phyloP scores from a whole-genome alignment of 2,888 invertebrate genomes.

The Mayetiola destructor region DNA sequence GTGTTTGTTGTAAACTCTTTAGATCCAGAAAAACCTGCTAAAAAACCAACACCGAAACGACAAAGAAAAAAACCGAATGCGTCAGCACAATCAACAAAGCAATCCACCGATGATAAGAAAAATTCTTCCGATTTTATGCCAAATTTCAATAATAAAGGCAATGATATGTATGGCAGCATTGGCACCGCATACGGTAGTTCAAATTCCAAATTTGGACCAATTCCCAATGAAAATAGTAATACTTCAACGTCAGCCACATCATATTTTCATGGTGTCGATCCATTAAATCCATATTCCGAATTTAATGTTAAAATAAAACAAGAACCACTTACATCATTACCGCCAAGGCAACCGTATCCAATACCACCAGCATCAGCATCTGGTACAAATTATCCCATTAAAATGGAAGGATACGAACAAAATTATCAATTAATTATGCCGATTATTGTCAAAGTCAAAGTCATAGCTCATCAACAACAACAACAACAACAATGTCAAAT shows the following conservation, averaged over 20 bases:
- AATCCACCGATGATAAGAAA: not conserved
- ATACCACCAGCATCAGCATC: conserved; percentile 21
- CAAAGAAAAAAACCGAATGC: conserved; percentile 15
- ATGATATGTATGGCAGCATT: not conserved
- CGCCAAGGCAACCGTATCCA: too few species aligned
- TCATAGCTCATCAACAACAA: conserved; percentile 16
- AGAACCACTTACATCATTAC: conserved; percentile 4
- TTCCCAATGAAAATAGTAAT: not conserved
- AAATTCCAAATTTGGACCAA: not conserved
- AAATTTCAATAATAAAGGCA: conserved; percentile 3
- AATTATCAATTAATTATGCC: conserved; percentile 36
- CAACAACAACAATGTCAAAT: conserved; percentile 21
- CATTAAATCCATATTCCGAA: not conserved
- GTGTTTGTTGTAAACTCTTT: too few species aligned
- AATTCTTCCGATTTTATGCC: conserved; percentile 15
- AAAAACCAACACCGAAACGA: conserved; percentile 14
- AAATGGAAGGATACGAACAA: conserved; percentile 35
- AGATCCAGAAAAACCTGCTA: conserved; percentile 7
- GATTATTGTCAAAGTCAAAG: conserved; percentile 31
- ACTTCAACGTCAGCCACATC: not conserved
- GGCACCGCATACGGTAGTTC: too few species aligned
- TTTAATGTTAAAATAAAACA: conserved; percentile 9
- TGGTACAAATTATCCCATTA: conserved; percentile 32
- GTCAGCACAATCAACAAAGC: conserved; percentile 12
- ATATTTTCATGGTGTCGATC: not conserved